phyloP scores from a whole-genome alignment of 2,797 vertebrate species.

The Mus spretus region DNA sequence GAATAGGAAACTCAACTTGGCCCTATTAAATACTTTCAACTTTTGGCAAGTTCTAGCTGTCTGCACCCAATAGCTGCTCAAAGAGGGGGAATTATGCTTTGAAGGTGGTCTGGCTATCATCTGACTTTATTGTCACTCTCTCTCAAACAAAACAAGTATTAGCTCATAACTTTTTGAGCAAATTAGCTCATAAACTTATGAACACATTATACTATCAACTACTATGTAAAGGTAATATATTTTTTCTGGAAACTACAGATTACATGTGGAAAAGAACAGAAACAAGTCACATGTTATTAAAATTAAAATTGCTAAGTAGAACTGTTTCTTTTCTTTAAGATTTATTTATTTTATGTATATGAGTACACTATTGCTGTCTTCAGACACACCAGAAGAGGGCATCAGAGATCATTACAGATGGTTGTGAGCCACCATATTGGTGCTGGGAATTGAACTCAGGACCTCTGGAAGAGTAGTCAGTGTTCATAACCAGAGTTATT shows the following conservation, averaged over 20 bases:
- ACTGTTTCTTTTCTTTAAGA: too few relatives aligned
- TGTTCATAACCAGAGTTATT: too few relatives aligned
- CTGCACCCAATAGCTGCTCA: background rate
- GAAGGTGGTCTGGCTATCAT: background rate
- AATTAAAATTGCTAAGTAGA: slow-evolving; percentile 51
- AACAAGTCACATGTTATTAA: background rate
- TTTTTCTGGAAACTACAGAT: background rate
- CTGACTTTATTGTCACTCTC: background rate
- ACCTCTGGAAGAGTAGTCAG: too few relatives aligned
- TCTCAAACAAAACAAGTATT: slow-evolving; percentile 15
- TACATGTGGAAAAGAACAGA: slow-evolving; percentile 2
- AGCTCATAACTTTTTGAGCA: background rate
- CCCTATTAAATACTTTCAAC: background rate
- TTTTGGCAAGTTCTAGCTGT: background rate
- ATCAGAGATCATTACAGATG: too few relatives aligned
- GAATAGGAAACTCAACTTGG: background rate
- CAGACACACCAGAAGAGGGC: too few relatives aligned
- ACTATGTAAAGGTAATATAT: slow-evolving; percentile 4
- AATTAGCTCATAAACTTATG: slow-evolving; percentile 1
- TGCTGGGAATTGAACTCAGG: too few relatives aligned
- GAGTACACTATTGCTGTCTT: too few relatives aligned
- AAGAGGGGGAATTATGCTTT: background rate
- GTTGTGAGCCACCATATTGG: too few relatives aligned
- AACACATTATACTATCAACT: background rate
- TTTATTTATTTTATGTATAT: too few relatives aligned